Evolutionary conservation across 2,113 vertebrate genomes (phyloP).

Genomic region (Motacilla alba): DNA sequence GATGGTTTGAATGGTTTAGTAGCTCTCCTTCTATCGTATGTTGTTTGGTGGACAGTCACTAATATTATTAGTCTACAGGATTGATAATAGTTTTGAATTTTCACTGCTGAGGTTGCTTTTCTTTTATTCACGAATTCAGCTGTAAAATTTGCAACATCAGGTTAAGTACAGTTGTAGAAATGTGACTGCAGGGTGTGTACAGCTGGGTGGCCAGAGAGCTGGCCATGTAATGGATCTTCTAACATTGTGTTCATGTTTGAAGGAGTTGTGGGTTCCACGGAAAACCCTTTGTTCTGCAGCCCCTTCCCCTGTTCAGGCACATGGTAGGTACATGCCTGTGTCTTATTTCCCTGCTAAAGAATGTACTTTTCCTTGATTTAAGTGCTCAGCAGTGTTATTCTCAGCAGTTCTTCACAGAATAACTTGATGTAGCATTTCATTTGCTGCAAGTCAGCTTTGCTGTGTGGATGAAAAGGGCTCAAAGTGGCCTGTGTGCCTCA

Average conservation of each 20-base stretch:
- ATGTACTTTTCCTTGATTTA: neutral
- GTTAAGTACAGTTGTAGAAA: neutral
- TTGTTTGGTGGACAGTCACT: neutral
- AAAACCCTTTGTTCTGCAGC: neutral
- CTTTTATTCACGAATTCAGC: neutral
- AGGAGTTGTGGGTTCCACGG: neutral
- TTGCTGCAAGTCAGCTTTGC: neutral
- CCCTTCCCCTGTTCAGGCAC: neutral
- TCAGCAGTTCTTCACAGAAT: neutral
- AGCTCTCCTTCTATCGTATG: neutral
- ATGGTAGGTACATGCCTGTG: neutral
- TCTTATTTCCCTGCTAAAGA: neutral
- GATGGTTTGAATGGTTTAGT: neutral
- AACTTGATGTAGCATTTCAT: neutral
- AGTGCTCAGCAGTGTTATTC: neutral
- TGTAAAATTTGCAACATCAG: neutral
- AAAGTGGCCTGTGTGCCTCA: neutral
- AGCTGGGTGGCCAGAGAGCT: neutral
- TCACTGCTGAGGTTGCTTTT: neutral
- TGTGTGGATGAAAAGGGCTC: neutral
- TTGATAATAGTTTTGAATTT: neutral
- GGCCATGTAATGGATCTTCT: neutral
- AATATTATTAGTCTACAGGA: neutral
- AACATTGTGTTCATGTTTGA: neutral
- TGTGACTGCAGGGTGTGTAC: neutral